Percentiles rank a stretch among this genome's conserved stretches.
Conservation (phyloP, 2,113 vertebrate genomes). For the Lanius collurio region DNA sequence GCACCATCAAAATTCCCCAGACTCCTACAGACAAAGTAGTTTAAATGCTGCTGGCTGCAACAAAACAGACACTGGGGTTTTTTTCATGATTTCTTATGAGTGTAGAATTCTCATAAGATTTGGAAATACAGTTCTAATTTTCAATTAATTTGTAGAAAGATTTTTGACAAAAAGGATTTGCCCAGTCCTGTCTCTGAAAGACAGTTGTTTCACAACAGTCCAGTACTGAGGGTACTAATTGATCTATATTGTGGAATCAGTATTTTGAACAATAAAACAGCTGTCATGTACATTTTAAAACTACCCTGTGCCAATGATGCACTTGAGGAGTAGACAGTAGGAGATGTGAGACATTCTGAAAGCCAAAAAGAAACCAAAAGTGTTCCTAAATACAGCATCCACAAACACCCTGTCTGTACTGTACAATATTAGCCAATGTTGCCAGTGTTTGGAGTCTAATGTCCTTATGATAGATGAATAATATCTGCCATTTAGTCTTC, state of each 20-base stretch:
- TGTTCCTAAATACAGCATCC: not conserved
- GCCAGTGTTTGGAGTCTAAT: not conserved
- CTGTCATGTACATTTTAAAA: not conserved
- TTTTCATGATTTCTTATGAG: not conserved
- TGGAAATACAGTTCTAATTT: not conserved
- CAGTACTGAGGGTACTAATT: not conserved
- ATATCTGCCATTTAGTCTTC: not conserved
- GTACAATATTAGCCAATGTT: not conserved
- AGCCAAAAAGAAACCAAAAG: not conserved
- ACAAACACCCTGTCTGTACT: not conserved
- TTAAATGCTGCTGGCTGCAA: not conserved
- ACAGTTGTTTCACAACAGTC: not conserved
- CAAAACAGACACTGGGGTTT: not conserved
- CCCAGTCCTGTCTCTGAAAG: not conserved
- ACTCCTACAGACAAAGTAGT: not conserved
- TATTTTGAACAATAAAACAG: not conserved
- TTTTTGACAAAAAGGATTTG: not conserved
- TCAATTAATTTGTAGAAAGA: not conserved
- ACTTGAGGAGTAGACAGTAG: not conserved
- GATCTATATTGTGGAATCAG: not conserved
- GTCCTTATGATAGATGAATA: not conserved
- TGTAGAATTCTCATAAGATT: not conserved
- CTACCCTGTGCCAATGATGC: not conserved
- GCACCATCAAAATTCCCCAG: not conserved
- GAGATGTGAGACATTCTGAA: not conserved